Base-by-base conservation (phyloP, 2,113 vertebrate genomes). In the Asarcornis scutulata region DNA sequence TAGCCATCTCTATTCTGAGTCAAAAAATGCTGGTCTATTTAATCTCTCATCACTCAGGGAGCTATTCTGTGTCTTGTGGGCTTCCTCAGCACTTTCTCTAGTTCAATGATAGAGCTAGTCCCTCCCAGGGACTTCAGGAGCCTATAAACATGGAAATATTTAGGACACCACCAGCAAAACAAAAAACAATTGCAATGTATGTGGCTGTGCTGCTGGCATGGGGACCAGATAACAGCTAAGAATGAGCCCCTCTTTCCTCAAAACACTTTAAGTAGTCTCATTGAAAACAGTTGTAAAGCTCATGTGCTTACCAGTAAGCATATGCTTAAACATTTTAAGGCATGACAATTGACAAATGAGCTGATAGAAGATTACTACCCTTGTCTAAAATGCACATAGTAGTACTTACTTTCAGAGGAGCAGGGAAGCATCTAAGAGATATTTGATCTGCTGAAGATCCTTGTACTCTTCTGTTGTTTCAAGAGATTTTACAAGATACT, bases 301-400 rank as follows among this genome's bases (percentile, higher is more conserved):
- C 4, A 4, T 55, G 40, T 53, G 81, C 74, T 87, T 89, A 93
- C 82, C 83, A 76, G 58, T 92, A 93, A 96, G 88, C 92, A 91
- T 58, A 76, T 89, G 62, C 83, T 91, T 92, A 95, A 81, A 69
- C 71, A 79, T 81, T 94, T 94, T 88, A 91, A 92, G 71, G 82
- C 46, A 78, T 94, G 92, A 85, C 86, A 93, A 89, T 73, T 96
- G 88, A 94, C 89, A 95, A 92, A 95, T 73, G 88, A 94, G 81
- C 59, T 59, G 81, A 76, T 38, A 74, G 59, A 71, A 93, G 63
- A 40, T 53, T 85, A 79, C 76, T 76, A 79, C 25, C 66, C 36
- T 59, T 84, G 58, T 64, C 73, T 82, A 76, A 94, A 94, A 84
- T 50, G 90, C 36, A 85, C n/a, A 74, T 84, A 75, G 53, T 44